phyloP scores from a whole-genome alignment of 1,140 invertebrate species.

The Drosophila nebulosa region DNA sequence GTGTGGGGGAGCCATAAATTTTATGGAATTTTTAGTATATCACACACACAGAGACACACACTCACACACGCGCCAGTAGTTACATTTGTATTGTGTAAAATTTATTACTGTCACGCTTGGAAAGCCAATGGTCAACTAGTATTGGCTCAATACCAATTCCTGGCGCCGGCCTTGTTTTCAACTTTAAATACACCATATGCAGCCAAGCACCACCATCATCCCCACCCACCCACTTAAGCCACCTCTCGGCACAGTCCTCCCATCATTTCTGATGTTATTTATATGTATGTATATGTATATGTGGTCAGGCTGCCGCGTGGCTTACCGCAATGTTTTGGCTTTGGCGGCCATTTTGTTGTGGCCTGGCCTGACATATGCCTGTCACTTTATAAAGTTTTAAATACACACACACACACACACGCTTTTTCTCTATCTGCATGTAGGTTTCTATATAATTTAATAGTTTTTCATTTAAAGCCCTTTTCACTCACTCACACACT shows the following conservation, averaged over 20 bases:
- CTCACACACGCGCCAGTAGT: constrained; percentile 20
- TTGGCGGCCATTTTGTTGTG: constrained; percentile 70
- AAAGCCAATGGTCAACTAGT: constrained; percentile 54
- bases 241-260: no score
- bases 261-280: constrained; percentile 43
- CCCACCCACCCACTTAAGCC: background rate
- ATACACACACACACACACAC: constrained; percentile 13
- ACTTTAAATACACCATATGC: constrained; percentile 33
- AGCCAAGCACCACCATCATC: background rate
- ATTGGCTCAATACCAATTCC: background rate
- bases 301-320: constrained; percentile 19
- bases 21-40: constrained; percentile 51
- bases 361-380: constrained; percentile 61
- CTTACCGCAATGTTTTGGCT: constrained; percentile 70
- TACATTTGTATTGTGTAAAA: constrained; percentile 56
- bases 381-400: constrained; percentile 50
- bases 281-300: background rate
- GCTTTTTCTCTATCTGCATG: background rate
- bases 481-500: constrained; percentile 1
- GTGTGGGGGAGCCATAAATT: constrained; percentile 40
- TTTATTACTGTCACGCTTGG: constrained; percentile 67
- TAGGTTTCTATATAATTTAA: constrained; percentile 31
- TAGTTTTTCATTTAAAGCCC: constrained; percentile 46
- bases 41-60: constrained; percentile 8
- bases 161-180: background rate